phyloP scores from a whole-genome alignment of 30 jellyfish, hydroid and myxozoan genomes.

The Chironex yamaguchii region DNA sequence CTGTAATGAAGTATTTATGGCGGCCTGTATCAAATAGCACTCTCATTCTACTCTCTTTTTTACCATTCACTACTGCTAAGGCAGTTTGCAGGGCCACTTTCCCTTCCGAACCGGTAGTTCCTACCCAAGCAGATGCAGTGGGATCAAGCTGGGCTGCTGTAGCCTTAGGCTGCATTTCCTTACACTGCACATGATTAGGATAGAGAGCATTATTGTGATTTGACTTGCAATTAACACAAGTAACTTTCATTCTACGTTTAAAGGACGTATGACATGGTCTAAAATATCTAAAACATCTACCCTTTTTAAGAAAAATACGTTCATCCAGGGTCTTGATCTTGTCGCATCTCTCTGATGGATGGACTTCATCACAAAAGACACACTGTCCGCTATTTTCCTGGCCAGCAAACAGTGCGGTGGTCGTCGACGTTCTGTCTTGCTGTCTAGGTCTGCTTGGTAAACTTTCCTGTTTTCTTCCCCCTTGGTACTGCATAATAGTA shows the following conservation, averaged over 20 bases:
- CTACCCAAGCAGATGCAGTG: slow-evolving; percentile 23
- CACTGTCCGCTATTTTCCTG: not conserved
- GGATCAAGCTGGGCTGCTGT: not conserved
- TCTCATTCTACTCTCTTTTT: not conserved
- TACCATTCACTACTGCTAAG: slow-evolving; percentile 11
- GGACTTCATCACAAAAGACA: not conserved
- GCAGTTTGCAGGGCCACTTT: slow-evolving; percentile 11
- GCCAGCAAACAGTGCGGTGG: slow-evolving; percentile 47
- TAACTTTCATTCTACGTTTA: not conserved
- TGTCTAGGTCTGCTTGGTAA: not conserved
- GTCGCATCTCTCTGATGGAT: slow-evolving; percentile 11
- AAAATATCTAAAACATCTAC: no score
- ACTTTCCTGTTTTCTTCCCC: not conserved
- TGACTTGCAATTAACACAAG: not conserved
- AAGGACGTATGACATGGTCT: no score
- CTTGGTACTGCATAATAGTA: not conserved
- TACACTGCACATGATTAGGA: not conserved
- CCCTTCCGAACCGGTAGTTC: slow-evolving; percentile 8
- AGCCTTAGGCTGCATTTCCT: not conserved
- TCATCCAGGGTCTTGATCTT: slow-evolving; percentile 1
- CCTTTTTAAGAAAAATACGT: no score
- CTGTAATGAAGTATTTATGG: not conserved
- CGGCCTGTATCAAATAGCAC: not conserved
- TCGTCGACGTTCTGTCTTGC: slow-evolving; percentile 32
- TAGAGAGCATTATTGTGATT: slow-evolving; percentile 6